Evolutionary conservation across 2,113 vertebrate genomes (phyloP).

Genomic region (Varanus salvator): DNA sequence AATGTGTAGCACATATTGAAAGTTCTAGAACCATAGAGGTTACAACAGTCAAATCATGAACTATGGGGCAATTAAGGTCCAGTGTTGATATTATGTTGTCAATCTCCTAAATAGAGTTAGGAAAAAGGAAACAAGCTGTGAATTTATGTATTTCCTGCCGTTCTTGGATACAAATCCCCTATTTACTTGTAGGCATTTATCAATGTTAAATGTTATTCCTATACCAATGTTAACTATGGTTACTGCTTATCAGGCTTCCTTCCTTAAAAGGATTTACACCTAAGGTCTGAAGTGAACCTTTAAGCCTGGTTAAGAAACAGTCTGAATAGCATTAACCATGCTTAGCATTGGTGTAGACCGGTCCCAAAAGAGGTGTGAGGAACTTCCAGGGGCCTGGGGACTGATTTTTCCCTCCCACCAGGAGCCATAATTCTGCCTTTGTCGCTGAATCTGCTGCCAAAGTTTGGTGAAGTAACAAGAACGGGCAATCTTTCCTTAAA

Average conservation of each 20-base stretch:
- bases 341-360: not conserved
- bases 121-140: not conserved
- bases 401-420: too few relatives aligned
- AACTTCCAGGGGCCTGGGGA: too few relatives aligned
- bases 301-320: not conserved
- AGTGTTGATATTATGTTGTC: not conserved
- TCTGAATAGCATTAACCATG: not conserved
- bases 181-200: not conserved
- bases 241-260: not conserved
- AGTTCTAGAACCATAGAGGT: not conserved
- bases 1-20: not conserved
- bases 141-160: not conserved
- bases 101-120: not conserved
- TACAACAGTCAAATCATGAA: not conserved
- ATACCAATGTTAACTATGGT: not conserved
- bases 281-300: not conserved
- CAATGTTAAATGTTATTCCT: not conserved
- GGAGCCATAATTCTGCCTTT: too few relatives aligned
- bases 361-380: not conserved
- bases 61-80: not conserved
- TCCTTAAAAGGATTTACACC: not conserved
- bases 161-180: not conserved
- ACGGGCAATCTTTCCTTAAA: too few relatives aligned
- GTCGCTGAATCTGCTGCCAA: too few relatives aligned
- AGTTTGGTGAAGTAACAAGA: too few relatives aligned